Base-by-base conservation (phyloP, 2,888 invertebrate genomes). In the Erebia aethiops region DNA sequence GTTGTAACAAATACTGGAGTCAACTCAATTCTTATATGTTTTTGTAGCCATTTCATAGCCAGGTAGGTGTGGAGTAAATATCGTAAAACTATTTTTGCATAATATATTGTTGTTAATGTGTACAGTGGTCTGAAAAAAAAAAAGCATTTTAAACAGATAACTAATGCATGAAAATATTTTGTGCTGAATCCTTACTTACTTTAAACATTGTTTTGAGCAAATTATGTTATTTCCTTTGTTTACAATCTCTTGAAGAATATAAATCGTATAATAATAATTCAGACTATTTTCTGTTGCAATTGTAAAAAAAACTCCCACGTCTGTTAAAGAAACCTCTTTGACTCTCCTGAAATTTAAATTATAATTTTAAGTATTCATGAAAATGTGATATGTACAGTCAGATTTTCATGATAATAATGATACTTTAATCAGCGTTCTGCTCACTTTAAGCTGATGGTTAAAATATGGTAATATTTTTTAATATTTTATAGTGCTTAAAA, bases 51-150 rank as follows among this genome's bases (percentile, higher is more conserved):
- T 75, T 88, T 87, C 4, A 89, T 73, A 67, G 82, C 74, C 11
- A 88, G 79, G 70, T 77, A 86, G 2, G 82, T 79, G 51, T 90
- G 90, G 7, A 85, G 77, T 46, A 90, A 77, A 74, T 86, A 81
- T 7, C 84, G 79, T 1, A 91, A 77, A 7, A 81, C 78, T 26
- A 80, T 73, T 78, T 85, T 88, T 14, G 86, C 83, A 80, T 90
- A 90, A 75, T 83, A 81, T 73, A 86, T 81, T 75, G 85, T 85
- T 21, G 90, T 91, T 75, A 90, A 71, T 7, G 86, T 89, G 70
- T 77, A 85, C 10, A 84, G 82, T 67, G 79, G 79, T 71, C 88
- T 90, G 82, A 69, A 81, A 82, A 64, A 63, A n/a, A 26, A 62
- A 57, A 1, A 26, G 5, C 13, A 11, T 57, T 57, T 57, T 14